Evolutionary conservation across 2,113 vertebrate species (phyloP), one percentile per base, ranked within the genome.

Genomic region (Nycticorax nycticorax): DNA sequence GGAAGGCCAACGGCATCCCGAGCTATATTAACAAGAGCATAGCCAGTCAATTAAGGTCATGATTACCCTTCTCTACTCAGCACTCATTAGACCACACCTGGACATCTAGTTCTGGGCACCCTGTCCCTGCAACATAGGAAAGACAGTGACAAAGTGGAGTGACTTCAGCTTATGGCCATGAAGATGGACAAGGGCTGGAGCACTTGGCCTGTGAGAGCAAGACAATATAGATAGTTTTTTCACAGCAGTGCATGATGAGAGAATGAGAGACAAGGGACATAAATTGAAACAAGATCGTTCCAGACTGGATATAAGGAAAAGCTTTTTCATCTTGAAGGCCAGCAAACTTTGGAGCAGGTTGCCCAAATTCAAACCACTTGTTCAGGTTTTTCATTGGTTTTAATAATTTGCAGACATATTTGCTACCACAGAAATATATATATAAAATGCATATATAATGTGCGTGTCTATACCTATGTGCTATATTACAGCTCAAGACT

Each of bases 41-140:
- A n/a, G n/a, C 1, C 13, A 47, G 37, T 69, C 53, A 55, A 2
- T 37, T 63, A 57, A 9, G 8, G 26, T 52, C 22, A 6, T 1
- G 2, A 56, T 35, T 52, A 57, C 19, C 14, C 2, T 73, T 67
- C 13, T 72, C 35, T 72, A 20, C 19, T 71, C 27, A 45, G 7
- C 8, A 39, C 14, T 76, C 17, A 43, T 16, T 56, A 84, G 33
- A 60, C 12, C 39, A 76, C 10, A 56, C 21, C 9, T 76, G 39
- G 11, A 48, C 8, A 27, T 30, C 39, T 60, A n/a, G 17, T 55
- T 85, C 30, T 76, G n/a, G 14, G 50, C 10, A 75, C 2, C 4
- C 3, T 6, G 9, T 53, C 3, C 4, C 3, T 26, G 4, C 37
- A 66, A 3, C 7, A 28, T 2, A 37, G 13, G 68, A 60, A 43